A percentile compares a stretch with the other conserved stretches of the same genome.
These are phyloP conservation scores for Trissolcus basalis DNA, from an alignment of 1,140 invertebrate species.

Conservation along the genomic window DNA sequence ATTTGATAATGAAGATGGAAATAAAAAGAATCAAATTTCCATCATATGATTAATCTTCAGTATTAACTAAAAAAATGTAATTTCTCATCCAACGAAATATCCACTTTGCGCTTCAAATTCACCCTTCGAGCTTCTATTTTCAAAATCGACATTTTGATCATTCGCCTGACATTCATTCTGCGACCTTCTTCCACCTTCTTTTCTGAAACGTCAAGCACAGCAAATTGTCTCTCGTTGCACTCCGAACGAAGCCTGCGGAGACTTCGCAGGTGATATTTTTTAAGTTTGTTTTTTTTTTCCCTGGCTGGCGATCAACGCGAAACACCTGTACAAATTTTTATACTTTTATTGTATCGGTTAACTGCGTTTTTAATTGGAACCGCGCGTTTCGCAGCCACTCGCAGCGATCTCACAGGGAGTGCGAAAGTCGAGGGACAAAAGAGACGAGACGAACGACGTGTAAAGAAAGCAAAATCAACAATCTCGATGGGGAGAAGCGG, in stretches of 20 bases:
- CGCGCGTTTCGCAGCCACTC: conserved; percentile 24
- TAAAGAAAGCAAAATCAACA: neutral
- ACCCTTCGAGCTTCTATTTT: too few species aligned
- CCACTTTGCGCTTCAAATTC: too few species aligned
- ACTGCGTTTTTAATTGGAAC: conserved; percentile 9
- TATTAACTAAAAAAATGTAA: too few species aligned
- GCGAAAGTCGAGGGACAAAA: conserved; percentile 59
- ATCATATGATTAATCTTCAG: too few species aligned
- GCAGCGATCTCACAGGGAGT: conserved; percentile 64
- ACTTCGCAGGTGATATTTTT: conserved; percentile 69
- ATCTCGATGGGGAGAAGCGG: neutral
- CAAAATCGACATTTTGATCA: too few species aligned
- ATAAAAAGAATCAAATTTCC: too few species aligned
- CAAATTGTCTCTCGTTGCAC: conserved; percentile 64
- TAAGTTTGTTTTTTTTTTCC: conserved; percentile 52
- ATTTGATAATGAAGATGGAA: too few species aligned
- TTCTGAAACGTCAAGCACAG: conserved; percentile 27
- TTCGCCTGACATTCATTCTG: neutral
- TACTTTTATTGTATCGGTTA: conserved; percentile 8
- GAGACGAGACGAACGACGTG: neutral
- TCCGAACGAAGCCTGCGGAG: conserved; percentile 65
- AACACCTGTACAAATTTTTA: conserved; percentile 2
- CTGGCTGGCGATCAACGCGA: neutral
- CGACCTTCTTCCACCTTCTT: conserved; percentile 43
- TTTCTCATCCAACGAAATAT: too few species aligned